Percentiles rank a stretch among this genome's conserved stretches.
These are phyloP conservation scores for Drosophila nr. perissopoda DNA, from an alignment of 2,888 invertebrate species.

Conservation along the genomic window DNA sequence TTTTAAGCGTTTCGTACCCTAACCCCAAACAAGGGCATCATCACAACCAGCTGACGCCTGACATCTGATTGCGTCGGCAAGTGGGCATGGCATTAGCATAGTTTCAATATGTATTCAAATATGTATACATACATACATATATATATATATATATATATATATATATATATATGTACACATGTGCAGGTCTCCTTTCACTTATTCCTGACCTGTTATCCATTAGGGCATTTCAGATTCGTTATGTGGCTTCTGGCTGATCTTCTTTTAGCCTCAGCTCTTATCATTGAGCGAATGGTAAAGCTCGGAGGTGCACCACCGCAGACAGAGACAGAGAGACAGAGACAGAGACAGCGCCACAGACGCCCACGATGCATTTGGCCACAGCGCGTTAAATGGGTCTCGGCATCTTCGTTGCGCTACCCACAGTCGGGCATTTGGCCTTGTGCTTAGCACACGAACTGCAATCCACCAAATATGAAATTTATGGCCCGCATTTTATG, in stretches of 20 bases:
- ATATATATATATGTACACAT: background rate
- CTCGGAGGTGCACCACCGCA: background rate
- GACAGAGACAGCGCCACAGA: slow-evolving; percentile 17
- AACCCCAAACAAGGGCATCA: slow-evolving; percentile 59
- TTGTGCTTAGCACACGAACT: background rate
- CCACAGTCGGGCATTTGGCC: slow-evolving; percentile 22
- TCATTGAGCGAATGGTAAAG: slow-evolving; percentile 20
- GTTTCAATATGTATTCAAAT: background rate
- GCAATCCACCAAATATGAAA: background rate
- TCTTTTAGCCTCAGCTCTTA: slow-evolving; percentile 15
- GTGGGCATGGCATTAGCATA: slow-evolving; percentile 38
- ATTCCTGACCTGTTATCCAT: background rate
- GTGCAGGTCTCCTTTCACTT: background rate
- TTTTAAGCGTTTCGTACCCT: slow-evolving; percentile 66
- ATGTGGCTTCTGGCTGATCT: background rate
- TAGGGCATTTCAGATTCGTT: slow-evolving; percentile 28
- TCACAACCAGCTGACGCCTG: slow-evolving; percentile 19
- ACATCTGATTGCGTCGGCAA: background rate
- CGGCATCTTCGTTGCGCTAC: slow-evolving; percentile 35
- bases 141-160: background rate
- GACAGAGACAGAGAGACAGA: background rate
- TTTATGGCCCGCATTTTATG: slow-evolving; percentile 6
- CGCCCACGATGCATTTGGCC: slow-evolving; percentile 65
- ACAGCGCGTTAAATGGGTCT: slow-evolving; percentile 67
- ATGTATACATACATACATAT: background rate